Evolutionary conservation across 2,113 vertebrate genomes (phyloP), one percentile per base, ranked within the genome.

Genomic region (Sigmodon hispidus): DNA sequence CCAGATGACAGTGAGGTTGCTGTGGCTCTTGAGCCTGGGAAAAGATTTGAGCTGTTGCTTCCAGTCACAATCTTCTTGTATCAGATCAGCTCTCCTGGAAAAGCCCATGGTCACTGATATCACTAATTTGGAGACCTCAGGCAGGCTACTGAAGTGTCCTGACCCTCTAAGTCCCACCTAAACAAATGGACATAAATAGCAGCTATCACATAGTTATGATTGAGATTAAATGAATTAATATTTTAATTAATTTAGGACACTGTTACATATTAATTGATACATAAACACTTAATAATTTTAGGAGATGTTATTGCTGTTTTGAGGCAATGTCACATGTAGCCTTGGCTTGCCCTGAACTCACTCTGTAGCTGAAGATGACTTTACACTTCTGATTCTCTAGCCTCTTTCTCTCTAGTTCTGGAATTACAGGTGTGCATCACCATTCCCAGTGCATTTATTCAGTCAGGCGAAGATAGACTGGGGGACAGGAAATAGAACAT

Each of bases 221-320:
- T 84, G 77, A 72, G 16, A 61, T 90, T 63, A 80, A 95, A 90
- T 67, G 31, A 90, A 10, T 77, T 92, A 55, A 36, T 76, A 52
- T 48, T 83, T 87, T 67, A 65, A 72, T 31, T 45, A 92, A 67
- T 5, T 69, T 80, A 70, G 17, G 86, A 70, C 22, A 81, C 15
- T 89, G 50, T 36, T 3, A 34, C n/a, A 31, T 50, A 24, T 22
- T 45, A 81, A 89, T 81, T 81, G 34, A 34, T 76, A 48, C 9
- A 45, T 76, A 70, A 61, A 22, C 21, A 80, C 48, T 84, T 65
- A 83, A 61, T 85, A 24, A 2, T 77, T 65, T 86, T 94, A 52
- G 50, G 89, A 93, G 29, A 48, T 65, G 81, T 65, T 17, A 3
- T 21, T 85, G 40, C 10, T 84, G 59, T 65, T 65, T 85, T 48